Base-by-base conservation (phyloP, 2,797 vertebrate species). In the Nyctalus aviator region DNA sequence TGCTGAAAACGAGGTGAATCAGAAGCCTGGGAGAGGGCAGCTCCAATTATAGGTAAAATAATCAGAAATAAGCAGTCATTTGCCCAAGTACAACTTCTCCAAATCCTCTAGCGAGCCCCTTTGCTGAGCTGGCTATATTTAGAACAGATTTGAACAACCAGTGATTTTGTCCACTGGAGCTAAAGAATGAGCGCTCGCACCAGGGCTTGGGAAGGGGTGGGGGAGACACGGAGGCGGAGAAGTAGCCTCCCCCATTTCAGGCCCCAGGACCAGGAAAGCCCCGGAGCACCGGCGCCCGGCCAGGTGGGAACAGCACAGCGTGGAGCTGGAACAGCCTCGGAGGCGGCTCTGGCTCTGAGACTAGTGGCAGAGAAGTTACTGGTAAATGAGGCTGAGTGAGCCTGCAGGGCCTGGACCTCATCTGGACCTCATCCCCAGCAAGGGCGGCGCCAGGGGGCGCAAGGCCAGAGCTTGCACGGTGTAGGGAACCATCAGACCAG, bases 41-140 rank as follows among this genome's bases (percentile, higher is more conserved):
- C 85, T 92, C 86, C 83, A 95, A 94, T 95, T 69, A 95, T 48
- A 68, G 83, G 82, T 78, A 59, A 92, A 97, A 96, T 92, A 92
- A 84, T 78, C 88, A n/a, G 91, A 90, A 90, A 93, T 57, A 94
- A 96, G 88, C 62, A 81, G 25, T 41, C 11, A 0, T 53, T 95
- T 81, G 32, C 66, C 41, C 68, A 88, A 96, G 66, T 44, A 48
- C 93, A 90, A 90, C 86, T 83, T 94, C 90, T 81, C 48, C 82
- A 41, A 46, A 35, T 69, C 0, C 27, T 75, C 57, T 50, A 48
- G 62, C 66, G 0, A 0, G 0, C 30, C 23, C 46, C 96, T 95
- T 84, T 17, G 2, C 84, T 85, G 69, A 46, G 30, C 81, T 78
- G 77, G 86, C 84, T 59, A 3, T 66, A 27, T 46, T 93, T 95